A percentile compares a stretch with the other conserved stretches of the same genome.
Conservation (phyloP, 1,140 invertebrate species). For the Atta colombica region DNA sequence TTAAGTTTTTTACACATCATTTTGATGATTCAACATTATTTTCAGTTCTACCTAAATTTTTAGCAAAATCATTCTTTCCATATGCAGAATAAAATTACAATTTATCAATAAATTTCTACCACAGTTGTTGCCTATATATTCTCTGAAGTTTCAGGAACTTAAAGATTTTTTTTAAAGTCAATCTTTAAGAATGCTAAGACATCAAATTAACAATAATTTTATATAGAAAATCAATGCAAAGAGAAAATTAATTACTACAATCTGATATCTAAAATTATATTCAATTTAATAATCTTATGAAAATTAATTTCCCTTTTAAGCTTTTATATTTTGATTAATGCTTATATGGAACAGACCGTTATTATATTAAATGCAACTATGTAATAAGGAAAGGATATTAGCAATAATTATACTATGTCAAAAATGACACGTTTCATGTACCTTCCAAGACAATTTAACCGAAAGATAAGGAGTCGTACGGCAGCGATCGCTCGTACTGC, state of each 20-base stretch:
- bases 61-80: too few species aligned
- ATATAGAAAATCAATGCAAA: not conserved
- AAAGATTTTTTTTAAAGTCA: not conserved
- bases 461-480: slow-evolving; percentile 28
- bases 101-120: not conserved
- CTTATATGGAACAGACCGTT: not conserved
- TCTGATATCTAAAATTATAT: not conserved
- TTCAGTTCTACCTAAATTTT: too few species aligned
- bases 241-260: slow-evolving; percentile 1
- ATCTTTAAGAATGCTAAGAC: not conserved
- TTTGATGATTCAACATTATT: too few species aligned
- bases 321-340: not conserved
- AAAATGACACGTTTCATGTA: slow-evolving; percentile 31
- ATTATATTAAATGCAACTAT: not conserved
- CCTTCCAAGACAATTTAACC: slow-evolving; percentile 40
- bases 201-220: not conserved
- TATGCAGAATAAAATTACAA: not conserved
- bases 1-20: too few species aligned
- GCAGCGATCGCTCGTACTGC: slow-evolving; percentile 37
- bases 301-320: not conserved
- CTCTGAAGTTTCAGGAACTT: not conserved
- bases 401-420: slow-evolving; percentile 9
- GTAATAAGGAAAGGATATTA: slow-evolving; percentile 8
- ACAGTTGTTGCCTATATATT: not conserved
- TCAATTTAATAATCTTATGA: not conserved